phyloP scores from a whole-genome alignment of 2,888 invertebrate genomes.

The Agonopterix alstromeriana region DNA sequence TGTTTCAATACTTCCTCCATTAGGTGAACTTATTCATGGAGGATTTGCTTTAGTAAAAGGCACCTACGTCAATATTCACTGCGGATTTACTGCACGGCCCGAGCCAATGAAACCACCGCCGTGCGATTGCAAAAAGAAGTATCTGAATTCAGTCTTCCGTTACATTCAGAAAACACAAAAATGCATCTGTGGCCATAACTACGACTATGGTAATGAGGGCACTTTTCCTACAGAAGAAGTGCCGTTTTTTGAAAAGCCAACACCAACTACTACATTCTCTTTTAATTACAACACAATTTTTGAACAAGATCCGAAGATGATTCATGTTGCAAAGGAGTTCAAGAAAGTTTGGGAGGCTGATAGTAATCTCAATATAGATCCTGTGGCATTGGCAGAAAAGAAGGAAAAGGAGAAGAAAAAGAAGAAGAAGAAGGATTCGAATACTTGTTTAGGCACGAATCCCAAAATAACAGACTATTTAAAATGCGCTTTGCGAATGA shows the following conservation, averaged over 20 bases:
- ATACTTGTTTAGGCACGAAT: conserved; percentile 40
- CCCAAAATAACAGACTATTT: conserved; percentile 52
- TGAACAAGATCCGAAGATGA: conserved; percentile 40
- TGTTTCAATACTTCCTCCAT: conserved; percentile 38
- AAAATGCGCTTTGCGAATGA: conserved; percentile 43
- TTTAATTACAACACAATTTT: conserved; percentile 59
- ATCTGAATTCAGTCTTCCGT: conserved; percentile 38
- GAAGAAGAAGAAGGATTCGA: conserved; percentile 32
- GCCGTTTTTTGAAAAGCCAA: conserved; percentile 51
- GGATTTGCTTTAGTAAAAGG: conserved; percentile 35
- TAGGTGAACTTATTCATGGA: conserved; percentile 57
- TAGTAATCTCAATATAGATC: conserved; percentile 33
- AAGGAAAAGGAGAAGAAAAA: conserved; percentile 34
- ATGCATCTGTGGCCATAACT: conserved; percentile 54
- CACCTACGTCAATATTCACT: conserved; percentile 42
- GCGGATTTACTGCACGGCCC: conserved; percentile 38
- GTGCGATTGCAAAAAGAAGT: conserved; percentile 53
- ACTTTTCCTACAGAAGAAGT: conserved; percentile 43
- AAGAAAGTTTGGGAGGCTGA: conserved; percentile 58
- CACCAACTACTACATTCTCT: conserved; percentile 24
- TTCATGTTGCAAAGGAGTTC: conserved; percentile 47
- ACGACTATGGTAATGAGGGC: conserved; percentile 54
- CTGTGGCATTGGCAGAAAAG: conserved; percentile 14
- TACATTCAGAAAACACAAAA: conserved; percentile 41
- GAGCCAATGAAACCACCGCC: conserved; percentile 33